Base-by-base conservation (phyloP, 2,888 invertebrate genomes). In the Suillia variegata region DNA sequence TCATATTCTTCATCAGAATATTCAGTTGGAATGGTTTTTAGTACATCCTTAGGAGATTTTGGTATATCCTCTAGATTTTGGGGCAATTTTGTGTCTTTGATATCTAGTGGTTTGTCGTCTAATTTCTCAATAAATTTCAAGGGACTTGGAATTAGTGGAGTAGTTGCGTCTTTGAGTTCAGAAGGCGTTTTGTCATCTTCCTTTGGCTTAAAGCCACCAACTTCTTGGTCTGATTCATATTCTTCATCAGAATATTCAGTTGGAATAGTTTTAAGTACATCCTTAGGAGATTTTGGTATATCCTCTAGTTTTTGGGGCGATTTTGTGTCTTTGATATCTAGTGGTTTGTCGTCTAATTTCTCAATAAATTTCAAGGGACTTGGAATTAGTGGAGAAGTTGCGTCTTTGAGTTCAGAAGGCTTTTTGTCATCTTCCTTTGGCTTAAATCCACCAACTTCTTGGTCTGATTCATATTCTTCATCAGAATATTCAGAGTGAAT, bases 171-270 rank as follows among this genome's bases (percentile, higher is more conserved):
- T 4, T 17, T 4, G 4, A 20, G 45, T 18, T 38, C 38, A 5
- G 18, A 13, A 8, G 45, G 5, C 13, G n/a, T n/a, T n/a, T n/a
- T n/a, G n/a, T n/a, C n/a, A n/a, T n/a, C n/a, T n/a, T n/a, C n/a
- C n/a, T 45, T 45, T 8, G 20, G 45, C 13, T 38, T 38, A n/a
- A 5, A 5, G 26, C 5, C 38, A 24, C 33, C 38, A n/a, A 38
- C 15, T 38, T 38, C 58, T 18, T 58, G 26, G 18, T 55, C 61
- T 47, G 51, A 55, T 5, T 61, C 54, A n/a, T n/a, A n/a, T n/a
- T n/a, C n/a, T 15, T 51, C 45, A 10, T 50, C 54, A 18, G 59
- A 59, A 42, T 31, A 54, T 24, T 20, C 42, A 31, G 21, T 51
- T 1, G 15, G 33, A 22, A 34, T 12, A 15, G 51, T 20, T 24